A percentile compares a stretch with the other conserved stretches of the same genome.
These are phyloP conservation scores for Dendropsophus ebraccatus DNA, from an alignment of 2,113 vertebrate genomes.

Conservation along the genomic window DNA sequence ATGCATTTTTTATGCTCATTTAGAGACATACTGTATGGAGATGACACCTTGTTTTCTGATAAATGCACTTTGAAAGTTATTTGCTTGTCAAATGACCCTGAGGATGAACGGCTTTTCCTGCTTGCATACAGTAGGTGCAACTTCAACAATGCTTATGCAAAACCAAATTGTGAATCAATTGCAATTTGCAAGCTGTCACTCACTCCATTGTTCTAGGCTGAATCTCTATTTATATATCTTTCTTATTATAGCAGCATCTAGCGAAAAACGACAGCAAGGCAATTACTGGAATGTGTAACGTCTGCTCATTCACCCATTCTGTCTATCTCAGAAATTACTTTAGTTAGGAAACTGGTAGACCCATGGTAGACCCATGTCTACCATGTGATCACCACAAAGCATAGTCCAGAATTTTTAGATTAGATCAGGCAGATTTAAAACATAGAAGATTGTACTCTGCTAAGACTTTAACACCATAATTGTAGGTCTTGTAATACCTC, in stretches of 20 bases:
- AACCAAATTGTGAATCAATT: conserved; percentile 26
- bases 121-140: conserved; percentile 48
- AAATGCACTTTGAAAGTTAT: conserved; percentile 33
- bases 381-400: background rate
- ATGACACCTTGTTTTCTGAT: conserved; percentile 1
- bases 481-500: too few relatives aligned
- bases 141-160: conserved; percentile 53
- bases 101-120: conserved; percentile 21
- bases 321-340: background rate
- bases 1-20: conserved; percentile 14
- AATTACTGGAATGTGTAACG: background rate
- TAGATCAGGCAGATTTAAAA: too few relatives aligned
- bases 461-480: too few relatives aligned
- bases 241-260: conserved; percentile 14
- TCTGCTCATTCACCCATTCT: background rate
- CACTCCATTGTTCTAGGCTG: background rate
- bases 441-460: too few relatives aligned
- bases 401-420: background rate
- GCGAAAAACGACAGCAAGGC: background rate
- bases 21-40: background rate
- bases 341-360: background rate
- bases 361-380: background rate
- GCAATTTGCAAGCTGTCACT: conserved; percentile 47
- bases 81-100: conserved; percentile 43
- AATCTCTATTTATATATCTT: conserved; percentile 2